These are phyloP conservation scores for Cryptus armator DNA, from an alignment of 2,888 invertebrate species.

Conservation along the genomic window DNA sequence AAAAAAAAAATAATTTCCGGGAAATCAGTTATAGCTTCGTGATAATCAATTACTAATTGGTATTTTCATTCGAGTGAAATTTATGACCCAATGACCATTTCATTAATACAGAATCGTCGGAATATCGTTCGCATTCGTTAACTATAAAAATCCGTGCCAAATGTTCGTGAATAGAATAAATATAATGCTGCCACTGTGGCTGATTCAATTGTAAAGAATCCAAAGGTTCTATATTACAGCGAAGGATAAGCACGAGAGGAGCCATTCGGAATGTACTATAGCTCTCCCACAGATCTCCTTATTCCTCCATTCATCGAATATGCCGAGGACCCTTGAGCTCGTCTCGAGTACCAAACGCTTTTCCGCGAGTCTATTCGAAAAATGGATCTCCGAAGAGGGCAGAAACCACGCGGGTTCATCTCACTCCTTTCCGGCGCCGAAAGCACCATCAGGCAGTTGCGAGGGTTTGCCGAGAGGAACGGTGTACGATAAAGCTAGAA, in stretches of 20 bases:
- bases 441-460: neutral
- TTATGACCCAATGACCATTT: no score
- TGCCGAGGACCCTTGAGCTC: conserved; percentile 63
- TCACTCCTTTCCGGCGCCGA: neutral
- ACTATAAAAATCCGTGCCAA: neutral
- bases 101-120: neutral
- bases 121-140: neutral
- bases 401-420: conserved; percentile 12
- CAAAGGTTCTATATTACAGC: neutral
- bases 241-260: conserved; percentile 49
- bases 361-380: conserved; percentile 57
- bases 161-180: conserved; percentile 6
- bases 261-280: conserved; percentile 55
- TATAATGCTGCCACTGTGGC: conserved; percentile 2
- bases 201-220: conserved; percentile 6
- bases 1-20: no score
- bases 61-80: no score
- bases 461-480: conserved; percentile 8
- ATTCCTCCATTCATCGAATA: conserved; percentile 67
- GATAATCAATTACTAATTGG: no score
- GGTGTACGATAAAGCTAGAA: conserved; percentile 47
- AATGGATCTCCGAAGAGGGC: conserved; percentile 57
- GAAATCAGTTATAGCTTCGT: no score
- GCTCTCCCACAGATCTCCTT: conserved; percentile 49
- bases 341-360: conserved; percentile 65